phyloP scores from a whole-genome alignment of 2,113 vertebrate species.

The Phylloscopus trochilus region DNA sequence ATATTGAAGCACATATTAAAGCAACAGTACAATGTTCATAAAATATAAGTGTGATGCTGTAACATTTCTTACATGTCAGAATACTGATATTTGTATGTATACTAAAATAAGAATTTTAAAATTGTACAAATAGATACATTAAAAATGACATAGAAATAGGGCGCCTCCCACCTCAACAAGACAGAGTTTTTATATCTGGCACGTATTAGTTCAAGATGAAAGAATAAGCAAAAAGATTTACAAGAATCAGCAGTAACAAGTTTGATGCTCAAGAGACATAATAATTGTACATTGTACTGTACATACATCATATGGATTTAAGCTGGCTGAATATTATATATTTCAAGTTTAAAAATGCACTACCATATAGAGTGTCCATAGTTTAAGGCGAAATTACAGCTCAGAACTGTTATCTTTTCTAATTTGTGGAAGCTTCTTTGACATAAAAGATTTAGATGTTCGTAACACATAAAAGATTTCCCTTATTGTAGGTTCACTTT shows the following conservation, averaged over 20 bases:
- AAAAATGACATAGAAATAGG: conserved; percentile 99
- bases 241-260: conserved; percentile 87
- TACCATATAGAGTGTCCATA: conserved; percentile 91
- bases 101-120: conserved; percentile 99
- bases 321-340: conserved; percentile 94
- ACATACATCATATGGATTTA: conserved; percentile 91
- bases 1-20: conserved; percentile 99
- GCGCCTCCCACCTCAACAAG: conserved; percentile 90
- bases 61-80: conserved; percentile 98
- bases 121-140: conserved; percentile 99
- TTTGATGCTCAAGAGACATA: conserved; percentile 88
- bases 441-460: conserved; percentile 75
- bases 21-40: conserved; percentile 99
- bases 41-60: conserved; percentile 99
- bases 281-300: conserved; percentile 92
- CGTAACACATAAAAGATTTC: conserved; percentile 68
- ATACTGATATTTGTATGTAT: conserved; percentile 99
- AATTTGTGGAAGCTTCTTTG: conserved; percentile 84
- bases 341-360: conserved; percentile 96
- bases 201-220: conserved; percentile 87
- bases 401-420: conserved; percentile 89
- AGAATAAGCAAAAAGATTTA: conserved; percentile 91
- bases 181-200: conserved; percentile 86
- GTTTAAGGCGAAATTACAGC: conserved; percentile 99
- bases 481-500: conserved; percentile 62